Percentiles rank a stretch among this genome's conserved stretches.
phyloP scores from a whole-genome alignment of 2,113 vertebrate species.

The Ctenodactylus gundi region DNA sequence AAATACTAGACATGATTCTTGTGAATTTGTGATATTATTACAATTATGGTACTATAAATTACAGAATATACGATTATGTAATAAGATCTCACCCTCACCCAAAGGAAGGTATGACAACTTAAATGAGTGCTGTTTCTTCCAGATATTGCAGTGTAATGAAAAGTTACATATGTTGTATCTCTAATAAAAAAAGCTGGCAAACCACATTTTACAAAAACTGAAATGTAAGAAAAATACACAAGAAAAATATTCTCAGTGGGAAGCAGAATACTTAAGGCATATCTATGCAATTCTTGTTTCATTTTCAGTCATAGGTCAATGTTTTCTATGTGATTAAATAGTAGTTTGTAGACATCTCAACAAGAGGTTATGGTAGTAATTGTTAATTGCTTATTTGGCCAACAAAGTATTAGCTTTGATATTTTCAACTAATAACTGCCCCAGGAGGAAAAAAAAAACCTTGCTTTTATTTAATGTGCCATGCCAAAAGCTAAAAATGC shows the following conservation, averaged over 20 bases:
- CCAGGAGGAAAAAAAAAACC: not conserved
- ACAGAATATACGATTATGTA: not conserved
- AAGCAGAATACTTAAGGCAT: not conserved
- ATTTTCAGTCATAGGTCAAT: not conserved
- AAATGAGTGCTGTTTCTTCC: not conserved
- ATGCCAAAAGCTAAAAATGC: constrained; percentile 2
- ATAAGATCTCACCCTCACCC: not conserved
- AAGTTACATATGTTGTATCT: not conserved
- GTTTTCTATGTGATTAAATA: not conserved
- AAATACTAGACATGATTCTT: not conserved
- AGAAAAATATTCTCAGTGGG: not conserved
- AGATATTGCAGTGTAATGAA: not conserved
- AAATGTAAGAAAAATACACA: not conserved
- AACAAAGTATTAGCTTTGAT: not conserved
- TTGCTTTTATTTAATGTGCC: not conserved
- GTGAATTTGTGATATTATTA: not conserved
- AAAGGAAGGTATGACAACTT: not conserved
- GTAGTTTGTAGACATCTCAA: not conserved
- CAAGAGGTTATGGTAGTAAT: not conserved
- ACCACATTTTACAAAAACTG: not conserved
- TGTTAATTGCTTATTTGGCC: not conserved
- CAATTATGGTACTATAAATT: not conserved
- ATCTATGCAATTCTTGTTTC: not conserved
- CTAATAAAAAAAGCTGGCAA: not conserved
- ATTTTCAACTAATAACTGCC: not conserved